Evolutionary conservation across 2,797 vertebrate genomes (phyloP), one percentile per base, ranked within the genome.

Genomic region (Muscicapa comitata): DNA sequence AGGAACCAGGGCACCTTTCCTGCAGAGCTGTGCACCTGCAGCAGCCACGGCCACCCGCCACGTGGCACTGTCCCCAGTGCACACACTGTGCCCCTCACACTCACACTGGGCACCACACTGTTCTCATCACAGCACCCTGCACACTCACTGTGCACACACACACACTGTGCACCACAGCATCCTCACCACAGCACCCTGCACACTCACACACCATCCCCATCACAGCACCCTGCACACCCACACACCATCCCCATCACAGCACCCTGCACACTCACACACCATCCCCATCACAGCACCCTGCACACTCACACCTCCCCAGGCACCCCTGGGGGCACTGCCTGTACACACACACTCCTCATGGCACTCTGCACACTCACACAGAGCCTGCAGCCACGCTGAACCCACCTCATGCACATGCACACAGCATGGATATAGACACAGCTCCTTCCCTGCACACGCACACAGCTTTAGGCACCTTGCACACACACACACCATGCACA

Each of bases 341-440:
- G 24, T 26, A 38, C 3, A 1, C 0, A 1, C 40, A 40, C 38
- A 2, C 40, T 35, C 35, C 35, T 35, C 35, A 10, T 35, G 35
- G 38, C 38, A 38, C 38, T 13, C 40, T 4, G 40, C 73, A 81
- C 76, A 3, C 1, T 2, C 48, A 51, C 17, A 7, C 63, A 11
- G 58, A 61, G 70, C 47, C 74, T 17, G 14, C 21, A 77, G 71
- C 62, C 43, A 21, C 11, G 5, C 17, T 11, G 19, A 31, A 23
- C 12, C 6, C 35, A 18, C 65, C 50, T 14, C 2, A 3, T 7
- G 59, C 4, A 25, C 26, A 23, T 2, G 17, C 24, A 51, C 20
- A 17, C 1, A 13, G 47, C 73, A n/a, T 0, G 1, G 11, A 7
- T 13, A 5, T 1, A 24, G 23, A 2, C 4, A 11, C 0, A 11